Evolutionary conservation across 1,140 invertebrate genomes (phyloP).

Genomic region (Diachasma alloeum): DNA sequence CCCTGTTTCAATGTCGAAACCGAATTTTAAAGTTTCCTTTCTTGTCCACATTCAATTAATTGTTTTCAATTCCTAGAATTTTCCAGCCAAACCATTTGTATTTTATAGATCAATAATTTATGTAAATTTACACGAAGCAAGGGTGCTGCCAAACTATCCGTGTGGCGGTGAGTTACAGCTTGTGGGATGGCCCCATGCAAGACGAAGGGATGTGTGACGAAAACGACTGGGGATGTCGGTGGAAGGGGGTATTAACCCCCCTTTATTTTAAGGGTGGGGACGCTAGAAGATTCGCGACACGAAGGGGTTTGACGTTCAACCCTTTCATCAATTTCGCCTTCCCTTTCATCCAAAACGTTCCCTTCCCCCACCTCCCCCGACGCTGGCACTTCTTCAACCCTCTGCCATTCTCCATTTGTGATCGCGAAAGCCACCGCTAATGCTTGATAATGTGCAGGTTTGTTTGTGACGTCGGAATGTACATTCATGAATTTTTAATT

Average conservation of each 20-base stretch:
- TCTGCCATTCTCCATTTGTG: not conserved
- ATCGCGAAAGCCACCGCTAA: constrained; percentile 54
- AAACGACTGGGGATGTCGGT: constrained; percentile 44
- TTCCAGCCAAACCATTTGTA: constrained; percentile 43
- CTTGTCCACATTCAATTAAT: no score
- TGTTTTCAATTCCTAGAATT: not conserved
- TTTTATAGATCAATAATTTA: constrained; percentile 67
- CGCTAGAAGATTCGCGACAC: constrained; percentile 51
- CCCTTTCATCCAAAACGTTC: constrained; percentile 50
- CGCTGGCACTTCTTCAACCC: constrained; percentile 33
- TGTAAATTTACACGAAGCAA: constrained; percentile 65
- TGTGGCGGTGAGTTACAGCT: constrained; percentile 64
- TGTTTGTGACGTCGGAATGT: constrained; percentile 30
- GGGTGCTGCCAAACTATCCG: constrained; percentile 55
- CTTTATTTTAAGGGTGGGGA: constrained; percentile 33
- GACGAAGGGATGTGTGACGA: constrained; percentile 27
- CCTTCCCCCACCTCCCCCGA: constrained; percentile 36
- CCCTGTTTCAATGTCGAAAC: no score
- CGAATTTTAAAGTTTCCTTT: no score
- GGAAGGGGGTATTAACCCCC: constrained; percentile 34
- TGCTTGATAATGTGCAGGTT: constrained; percentile 51
- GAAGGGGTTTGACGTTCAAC: constrained; percentile 64
- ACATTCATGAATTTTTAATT: not conserved
- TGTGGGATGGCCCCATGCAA: constrained; percentile 43
- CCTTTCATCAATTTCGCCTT: constrained; percentile 64